These are phyloP conservation scores for Cremastinae sp. DNA, from an alignment of 2,888 invertebrate genomes.

Conservation along the genomic window DNA sequence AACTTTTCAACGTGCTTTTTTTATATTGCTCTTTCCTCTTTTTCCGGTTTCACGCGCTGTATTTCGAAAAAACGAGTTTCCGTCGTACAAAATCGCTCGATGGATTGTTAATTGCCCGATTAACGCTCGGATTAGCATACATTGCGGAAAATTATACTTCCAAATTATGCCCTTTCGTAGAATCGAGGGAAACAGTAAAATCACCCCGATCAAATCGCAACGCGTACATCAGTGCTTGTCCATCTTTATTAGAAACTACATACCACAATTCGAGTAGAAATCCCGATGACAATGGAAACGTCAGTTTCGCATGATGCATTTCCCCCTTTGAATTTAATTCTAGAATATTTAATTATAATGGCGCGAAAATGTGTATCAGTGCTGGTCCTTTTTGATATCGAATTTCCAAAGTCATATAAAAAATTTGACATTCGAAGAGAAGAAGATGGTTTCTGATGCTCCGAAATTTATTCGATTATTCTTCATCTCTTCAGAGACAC, in stretches of 20 bases:
- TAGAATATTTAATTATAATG: background rate
- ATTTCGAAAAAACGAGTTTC: too few species aligned
- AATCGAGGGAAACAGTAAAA: slow-evolving; percentile 10
- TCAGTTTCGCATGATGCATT: slow-evolving; percentile 1
- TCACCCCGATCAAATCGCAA: slow-evolving; percentile 3
- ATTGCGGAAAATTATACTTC: slow-evolving; percentile 46
- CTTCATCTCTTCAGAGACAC: too few species aligned
- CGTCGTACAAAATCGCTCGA: slow-evolving; percentile 8
- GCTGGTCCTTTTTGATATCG: too few species aligned
- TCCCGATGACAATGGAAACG: slow-evolving; percentile 6
- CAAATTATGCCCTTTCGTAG: slow-evolving; percentile 43
- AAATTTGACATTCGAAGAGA: too few species aligned
- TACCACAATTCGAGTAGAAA: slow-evolving; percentile 12
- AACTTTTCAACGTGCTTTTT: background rate
- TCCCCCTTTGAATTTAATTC: background rate
- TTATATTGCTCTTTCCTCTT: background rate
- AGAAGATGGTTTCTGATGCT: too few species aligned
- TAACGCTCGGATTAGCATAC: slow-evolving; percentile 52
- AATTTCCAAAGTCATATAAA: too few species aligned
- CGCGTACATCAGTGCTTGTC: slow-evolving; percentile 14
- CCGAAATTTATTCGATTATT: too few species aligned
- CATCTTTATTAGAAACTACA: slow-evolving; percentile 17
- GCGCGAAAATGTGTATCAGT: too few species aligned
- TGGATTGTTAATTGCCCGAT: slow-evolving; percentile 41
- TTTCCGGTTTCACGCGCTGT: background rate